These are phyloP conservation scores for Neocrepidodera transversa DNA, from an alignment of 2,888 invertebrate genomes.

Conservation along the genomic window DNA sequence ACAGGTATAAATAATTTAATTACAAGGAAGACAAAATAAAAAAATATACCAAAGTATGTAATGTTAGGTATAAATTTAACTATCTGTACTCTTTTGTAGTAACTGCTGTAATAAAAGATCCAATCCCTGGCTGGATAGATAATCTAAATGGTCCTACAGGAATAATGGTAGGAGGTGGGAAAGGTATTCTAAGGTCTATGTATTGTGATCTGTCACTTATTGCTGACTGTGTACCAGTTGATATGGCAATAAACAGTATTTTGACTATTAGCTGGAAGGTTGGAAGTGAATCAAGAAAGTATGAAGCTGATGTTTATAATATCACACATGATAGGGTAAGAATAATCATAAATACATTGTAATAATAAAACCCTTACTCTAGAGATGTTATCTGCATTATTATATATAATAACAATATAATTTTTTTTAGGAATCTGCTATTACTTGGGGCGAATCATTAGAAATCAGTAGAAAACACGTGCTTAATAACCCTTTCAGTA, in stretches of 20 bases:
- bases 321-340: constrained; percentile 53
- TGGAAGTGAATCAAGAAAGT: constrained; percentile 49
- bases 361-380: too few species aligned
- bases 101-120: constrained; percentile 78
- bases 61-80: too few species aligned
- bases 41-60: too few species aligned
- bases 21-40: too few species aligned
- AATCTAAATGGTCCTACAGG: constrained; percentile 92
- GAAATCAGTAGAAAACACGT: constrained; percentile 69
- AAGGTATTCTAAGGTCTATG: constrained; percentile 87
- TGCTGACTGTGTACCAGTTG: constrained; percentile 80
- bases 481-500: constrained; percentile 76
- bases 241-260: constrained; percentile 79
- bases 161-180: constrained; percentile 78
- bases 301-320: constrained; percentile 52
- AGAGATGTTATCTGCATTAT: too few species aligned
- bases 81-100: constrained; percentile 67
- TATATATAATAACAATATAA: neutral
- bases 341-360: neutral
- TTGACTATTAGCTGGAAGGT: constrained; percentile 77
- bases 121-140: constrained; percentile 88
- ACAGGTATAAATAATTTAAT: too few species aligned
- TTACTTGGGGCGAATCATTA: constrained; percentile 86
- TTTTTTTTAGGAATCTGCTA: constrained; percentile 67
- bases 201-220: constrained; percentile 70